Conservation (phyloP, 2,888 invertebrate species). For the Aspidiotus rigidus region DNA sequence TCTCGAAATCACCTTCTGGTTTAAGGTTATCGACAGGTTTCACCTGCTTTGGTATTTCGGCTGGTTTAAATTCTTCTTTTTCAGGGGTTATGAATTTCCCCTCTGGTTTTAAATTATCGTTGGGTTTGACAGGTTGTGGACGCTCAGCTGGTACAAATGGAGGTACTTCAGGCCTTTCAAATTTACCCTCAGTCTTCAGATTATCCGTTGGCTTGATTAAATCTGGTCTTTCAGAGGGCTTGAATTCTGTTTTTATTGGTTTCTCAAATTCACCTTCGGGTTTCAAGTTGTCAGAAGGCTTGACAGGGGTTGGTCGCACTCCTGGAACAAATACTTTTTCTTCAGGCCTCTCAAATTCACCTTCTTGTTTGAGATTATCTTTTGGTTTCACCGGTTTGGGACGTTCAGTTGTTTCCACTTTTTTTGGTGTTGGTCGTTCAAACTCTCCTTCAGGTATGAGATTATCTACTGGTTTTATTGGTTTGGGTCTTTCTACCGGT, state of each 20-base stretch:
- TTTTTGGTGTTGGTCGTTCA: constrained; percentile 42
- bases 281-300: constrained; percentile 45
- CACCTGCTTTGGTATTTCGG: constrained; percentile 39
- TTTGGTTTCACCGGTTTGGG: constrained; percentile 41
- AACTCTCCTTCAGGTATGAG: constrained; percentile 41
- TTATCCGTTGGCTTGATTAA: constrained; percentile 44
- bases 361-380: constrained; percentile 42
- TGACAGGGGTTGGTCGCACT: constrained; percentile 37
- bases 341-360: constrained; percentile 46
- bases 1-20: constrained; percentile 46
- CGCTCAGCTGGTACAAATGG: constrained; percentile 50
- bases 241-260: constrained; percentile 42
- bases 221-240: constrained; percentile 45
- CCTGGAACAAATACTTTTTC: constrained; percentile 42
- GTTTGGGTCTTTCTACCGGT: constrained; percentile 49
- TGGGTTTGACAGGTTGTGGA: constrained; percentile 45
- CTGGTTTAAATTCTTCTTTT: constrained; percentile 41
- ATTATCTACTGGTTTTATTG: constrained; percentile 41
- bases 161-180: constrained; percentile 42
- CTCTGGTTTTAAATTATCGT: constrained; percentile 48
- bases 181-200: constrained; percentile 46
- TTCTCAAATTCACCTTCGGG: constrained; percentile 48
- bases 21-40: constrained; percentile 47
- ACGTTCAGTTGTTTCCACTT: constrained; percentile 43
- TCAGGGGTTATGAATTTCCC: constrained; percentile 44